Evolutionary conservation across 1,140 invertebrate genomes (phyloP).

Genomic region (Aphaenogaster rudis): DNA sequence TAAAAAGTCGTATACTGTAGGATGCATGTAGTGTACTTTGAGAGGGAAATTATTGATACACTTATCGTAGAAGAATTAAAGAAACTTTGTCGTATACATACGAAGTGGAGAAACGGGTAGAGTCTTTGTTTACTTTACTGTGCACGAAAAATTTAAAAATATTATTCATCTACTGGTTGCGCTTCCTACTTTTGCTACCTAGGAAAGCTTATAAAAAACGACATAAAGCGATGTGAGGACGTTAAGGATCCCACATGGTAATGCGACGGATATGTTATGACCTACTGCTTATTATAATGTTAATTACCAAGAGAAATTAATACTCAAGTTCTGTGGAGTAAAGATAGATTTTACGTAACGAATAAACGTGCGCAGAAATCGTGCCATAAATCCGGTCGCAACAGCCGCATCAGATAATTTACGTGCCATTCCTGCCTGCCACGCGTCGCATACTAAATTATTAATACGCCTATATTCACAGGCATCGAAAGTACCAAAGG

Average conservation of each 20-base stretch:
- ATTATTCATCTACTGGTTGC: too few species aligned
- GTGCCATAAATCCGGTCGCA: slow-evolving; percentile 49
- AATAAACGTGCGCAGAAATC: slow-evolving; percentile 52
- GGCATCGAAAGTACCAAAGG: slow-evolving; percentile 53
- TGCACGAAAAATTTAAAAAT: too few species aligned
- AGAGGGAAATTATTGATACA: too few species aligned
- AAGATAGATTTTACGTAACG: slow-evolving; percentile 39
- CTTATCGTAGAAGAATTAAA: too few species aligned
- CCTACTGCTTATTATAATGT: background rate
- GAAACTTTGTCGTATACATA: too few species aligned
- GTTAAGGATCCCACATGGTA: background rate
- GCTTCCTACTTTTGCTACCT: too few species aligned
- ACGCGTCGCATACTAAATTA: slow-evolving; percentile 76
- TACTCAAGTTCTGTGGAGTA: background rate
- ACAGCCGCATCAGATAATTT: slow-evolving; percentile 73
- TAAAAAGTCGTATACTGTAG: too few species aligned
- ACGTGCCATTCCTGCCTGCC: slow-evolving; percentile 61
- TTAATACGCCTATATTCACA: slow-evolving; percentile 78
- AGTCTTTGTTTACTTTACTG: too few species aligned
- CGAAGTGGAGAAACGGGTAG: too few species aligned
- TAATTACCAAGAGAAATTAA: slow-evolving; percentile 9
- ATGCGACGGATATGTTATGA: background rate
- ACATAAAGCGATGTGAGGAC: background rate
- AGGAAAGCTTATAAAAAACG: background rate
- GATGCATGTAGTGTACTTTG: too few species aligned